Conservation (phyloP, 2,888 invertebrate genomes). For the Cosmopolites sordidus region DNA sequence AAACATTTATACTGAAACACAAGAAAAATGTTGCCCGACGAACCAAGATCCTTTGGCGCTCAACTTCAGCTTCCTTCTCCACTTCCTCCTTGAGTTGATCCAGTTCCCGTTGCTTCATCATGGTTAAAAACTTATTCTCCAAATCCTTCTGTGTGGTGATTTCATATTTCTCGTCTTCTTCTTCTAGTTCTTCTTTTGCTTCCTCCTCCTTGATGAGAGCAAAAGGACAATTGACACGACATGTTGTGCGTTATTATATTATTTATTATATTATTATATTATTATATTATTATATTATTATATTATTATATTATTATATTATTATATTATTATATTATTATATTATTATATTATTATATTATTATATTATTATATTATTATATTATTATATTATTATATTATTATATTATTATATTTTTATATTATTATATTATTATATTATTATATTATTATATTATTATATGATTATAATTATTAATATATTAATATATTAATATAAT, state of each 20-base stretch:
- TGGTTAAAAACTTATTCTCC: slow-evolving; percentile 55
- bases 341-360: too few species aligned
- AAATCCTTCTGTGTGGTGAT: slow-evolving; percentile 55
- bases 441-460: too few species aligned
- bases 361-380: too few species aligned
- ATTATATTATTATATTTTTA: too few species aligned
- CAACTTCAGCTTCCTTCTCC: slow-evolving; percentile 38
- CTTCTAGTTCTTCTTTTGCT: slow-evolving; percentile 34
- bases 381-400: too few species aligned
- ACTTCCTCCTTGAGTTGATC: slow-evolving; percentile 43
- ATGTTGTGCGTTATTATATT: slow-evolving; percentile 62
- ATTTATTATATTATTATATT: too few species aligned
- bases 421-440: too few species aligned
- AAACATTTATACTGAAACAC: not conserved
- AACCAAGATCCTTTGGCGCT: slow-evolving; percentile 35
- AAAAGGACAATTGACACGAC: slow-evolving; percentile 53
- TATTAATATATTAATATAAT: too few species aligned
- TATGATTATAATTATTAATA: too few species aligned
- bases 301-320: too few species aligned
- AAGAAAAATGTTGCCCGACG: slow-evolving; percentile 3
- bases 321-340: too few species aligned
- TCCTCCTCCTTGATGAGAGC: slow-evolving; percentile 41
- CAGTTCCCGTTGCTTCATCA: slow-evolving; percentile 51
- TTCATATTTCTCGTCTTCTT: slow-evolving; percentile 49
- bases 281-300: too few species aligned